Base-by-base conservation (phyloP, 2,113 vertebrate species). In the Pteruthius melanotis region DNA sequence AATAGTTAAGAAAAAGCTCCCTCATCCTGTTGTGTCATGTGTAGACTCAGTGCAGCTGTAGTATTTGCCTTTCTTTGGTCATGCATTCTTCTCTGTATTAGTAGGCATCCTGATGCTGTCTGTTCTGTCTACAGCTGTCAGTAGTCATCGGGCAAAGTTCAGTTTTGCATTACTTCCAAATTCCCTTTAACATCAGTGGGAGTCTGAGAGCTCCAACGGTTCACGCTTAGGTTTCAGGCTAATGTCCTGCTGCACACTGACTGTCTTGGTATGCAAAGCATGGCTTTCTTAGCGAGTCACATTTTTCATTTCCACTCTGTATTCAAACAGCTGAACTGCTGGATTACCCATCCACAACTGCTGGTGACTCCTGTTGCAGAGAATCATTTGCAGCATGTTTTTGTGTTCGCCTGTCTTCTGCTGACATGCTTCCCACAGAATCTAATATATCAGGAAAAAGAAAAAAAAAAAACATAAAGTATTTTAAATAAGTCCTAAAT, bases 341-440 rank as follows among this genome's bases (percentile, higher is more conserved):
- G 33, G 8, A 49, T 98, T 98, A 98, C 98, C 98, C 95, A 98
- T 97, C 97, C 98, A 98, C 74, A 98, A 69, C 85, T 98, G 98
- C 83, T 98, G 98, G 75, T 93, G 96, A 44, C 98, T 98, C 95
- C 96, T 98, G 95, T 97, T 98, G 87, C 98, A 98, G 70, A 98
- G 94, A 57, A 98, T 98, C 97, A 98, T 96, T 94, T 98, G 98
- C 64, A 98, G 92, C 97, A 98, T 95, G 49, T 95, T 98, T 95
- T 98, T 98, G 91, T 98, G 97, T 50, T 98, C 97, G 7, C 97
- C 97, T 15, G 98, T 98, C 92, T 97, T 98, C 90, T 79, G 96
- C 91, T 98, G 98, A 70, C 98, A 98, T 30, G 98, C 97, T 96
- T 98, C 98, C 98, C 98, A 98, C 10, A 98, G 95, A 87, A 97